phyloP scores from a whole-genome alignment of 2,888 invertebrate species.

The Anthophora plumipes region DNA sequence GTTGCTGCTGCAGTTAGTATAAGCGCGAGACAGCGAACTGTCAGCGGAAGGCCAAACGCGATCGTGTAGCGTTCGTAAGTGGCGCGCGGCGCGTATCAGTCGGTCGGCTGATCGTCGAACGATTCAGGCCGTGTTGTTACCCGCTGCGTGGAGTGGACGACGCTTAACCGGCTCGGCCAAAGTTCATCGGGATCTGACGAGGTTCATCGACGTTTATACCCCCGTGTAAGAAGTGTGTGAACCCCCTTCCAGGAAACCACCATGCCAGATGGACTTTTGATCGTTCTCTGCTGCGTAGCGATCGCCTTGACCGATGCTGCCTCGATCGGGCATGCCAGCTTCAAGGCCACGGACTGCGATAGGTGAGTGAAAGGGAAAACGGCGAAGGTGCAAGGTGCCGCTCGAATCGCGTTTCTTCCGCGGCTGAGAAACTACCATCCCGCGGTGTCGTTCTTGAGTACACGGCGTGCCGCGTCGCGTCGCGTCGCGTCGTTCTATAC shows the following conservation, averaged over 20 bases:
- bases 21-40: slow-evolving; percentile 34
- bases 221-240: not conserved
- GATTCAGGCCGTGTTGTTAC: slow-evolving; percentile 38
- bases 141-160: slow-evolving; percentile 5
- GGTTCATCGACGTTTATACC: slow-evolving; percentile 11
- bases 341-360: slow-evolving; percentile 62
- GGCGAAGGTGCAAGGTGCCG: slow-evolving; percentile 16
- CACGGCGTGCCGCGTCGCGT: not conserved
- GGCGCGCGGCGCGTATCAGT: slow-evolving; percentile 56
- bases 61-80: slow-evolving; percentile 48
- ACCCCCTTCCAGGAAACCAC: slow-evolving; percentile 11
- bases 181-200: not conserved
- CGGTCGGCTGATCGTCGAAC: slow-evolving; percentile 58
- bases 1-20: not conserved
- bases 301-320: slow-evolving; percentile 61
- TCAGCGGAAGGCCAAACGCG: slow-evolving; percentile 56
- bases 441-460: not conserved
- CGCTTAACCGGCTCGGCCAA: not conserved
- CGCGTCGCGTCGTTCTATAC: not conserved
- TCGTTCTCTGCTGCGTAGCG: slow-evolving; percentile 28
- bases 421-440: slow-evolving; percentile 2
- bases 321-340: slow-evolving; percentile 32
- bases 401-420: slow-evolving; percentile 26
- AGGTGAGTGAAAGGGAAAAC: slow-evolving; percentile 70
- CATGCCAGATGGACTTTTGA: slow-evolving; percentile 38